Base-by-base conservation (phyloP, 2,113 vertebrate species). In the Dicentrarchus labrax region DNA sequence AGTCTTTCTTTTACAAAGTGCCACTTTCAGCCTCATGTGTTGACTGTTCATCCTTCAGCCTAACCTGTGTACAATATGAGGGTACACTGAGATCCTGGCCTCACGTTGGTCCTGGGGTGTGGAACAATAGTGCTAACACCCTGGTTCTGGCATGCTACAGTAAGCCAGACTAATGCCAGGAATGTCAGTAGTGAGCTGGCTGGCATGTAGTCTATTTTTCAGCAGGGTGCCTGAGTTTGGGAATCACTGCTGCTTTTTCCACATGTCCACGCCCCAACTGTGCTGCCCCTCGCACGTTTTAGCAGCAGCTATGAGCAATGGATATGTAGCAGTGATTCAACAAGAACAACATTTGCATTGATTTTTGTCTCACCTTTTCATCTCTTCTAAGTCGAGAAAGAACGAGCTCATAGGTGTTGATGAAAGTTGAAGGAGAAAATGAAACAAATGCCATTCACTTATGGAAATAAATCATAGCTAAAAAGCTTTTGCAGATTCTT, bases 81-180 rank as follows among this genome's bases (percentile, higher is more conserved):
- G 10, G 39, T 21, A 60, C 69, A 8, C 50, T 61, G 61, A 83
- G 11, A 50, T 76, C 84, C 82, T 22, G 80, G 61, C 53, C 68
- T 60, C 60, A 5, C 5, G 4, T 11, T 64, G 80, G 22, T 70
- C 47, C 59, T 0, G 57, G 72, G 36, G 19, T 38, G 72, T 69
- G 66, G 76, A 88, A 83, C 89, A 90, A 85, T 86, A 16, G 81
- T 2, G 75, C 86, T 90, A 80, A 89, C 83, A 60, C 79, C 79
- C 83, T 36, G 71, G 67, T 69, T 53, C 36, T 92, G 85, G 89
- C 82, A 75, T 41, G 83, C 89, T 65, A 19, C 84, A 60, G 65
- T 88, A 76, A 92, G 73, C 88, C 83, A 10, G 43, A 59, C 79
- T 82, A 78, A 89, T 81, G 86, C 86, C 90, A 91, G 88, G 89